These are phyloP conservation scores for Larimichthys crocea DNA, from an alignment of 2,113 vertebrate genomes.

Conservation along the genomic window DNA sequence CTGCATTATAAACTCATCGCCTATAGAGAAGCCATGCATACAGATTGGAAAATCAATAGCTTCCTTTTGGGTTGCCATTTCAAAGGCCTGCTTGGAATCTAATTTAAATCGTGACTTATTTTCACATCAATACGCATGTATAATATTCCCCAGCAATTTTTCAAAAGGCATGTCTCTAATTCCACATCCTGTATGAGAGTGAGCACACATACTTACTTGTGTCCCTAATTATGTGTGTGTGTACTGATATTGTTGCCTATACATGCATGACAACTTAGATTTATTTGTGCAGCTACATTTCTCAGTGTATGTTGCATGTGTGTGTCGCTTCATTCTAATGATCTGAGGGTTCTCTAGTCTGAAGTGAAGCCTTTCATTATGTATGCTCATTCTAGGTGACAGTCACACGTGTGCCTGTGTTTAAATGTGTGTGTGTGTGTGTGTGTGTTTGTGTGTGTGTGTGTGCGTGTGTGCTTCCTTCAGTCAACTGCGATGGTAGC, in stretches of 20 bases:
- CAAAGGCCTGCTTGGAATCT: slow-evolving; percentile 48
- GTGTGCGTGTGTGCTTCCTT: background rate
- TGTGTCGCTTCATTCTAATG: slow-evolving; percentile 34
- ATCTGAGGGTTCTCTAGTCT: slow-evolving; percentile 34
- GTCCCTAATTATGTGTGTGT: background rate
- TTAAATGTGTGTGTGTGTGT: background rate
- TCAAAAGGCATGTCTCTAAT: slow-evolving; percentile 26
- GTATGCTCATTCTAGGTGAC: slow-evolving; percentile 36
- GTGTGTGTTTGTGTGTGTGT: background rate
- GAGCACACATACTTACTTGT: background rate
- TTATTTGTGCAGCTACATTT: background rate
- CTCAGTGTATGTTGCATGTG: background rate
- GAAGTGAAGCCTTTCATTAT: slow-evolving; percentile 47
- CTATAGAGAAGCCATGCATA: slow-evolving; percentile 44
- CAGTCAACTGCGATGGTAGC: slow-evolving; percentile 5
- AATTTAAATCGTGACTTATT: slow-evolving; percentile 52
- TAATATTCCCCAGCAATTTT: slow-evolving; percentile 28
- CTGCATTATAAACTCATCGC: slow-evolving; percentile 27
- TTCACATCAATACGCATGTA: slow-evolving; percentile 52
- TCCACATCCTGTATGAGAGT: slow-evolving; percentile 9
- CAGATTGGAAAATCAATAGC: slow-evolving; percentile 62
- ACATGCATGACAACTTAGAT: background rate
- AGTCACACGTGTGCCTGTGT: background rate
- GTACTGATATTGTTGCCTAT: background rate
- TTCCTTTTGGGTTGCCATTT: slow-evolving; percentile 45